These are phyloP conservation scores for Poeciliopsis infans DNA, from an alignment of 2,797 vertebrate genomes.

Conservation along the genomic window DNA sequence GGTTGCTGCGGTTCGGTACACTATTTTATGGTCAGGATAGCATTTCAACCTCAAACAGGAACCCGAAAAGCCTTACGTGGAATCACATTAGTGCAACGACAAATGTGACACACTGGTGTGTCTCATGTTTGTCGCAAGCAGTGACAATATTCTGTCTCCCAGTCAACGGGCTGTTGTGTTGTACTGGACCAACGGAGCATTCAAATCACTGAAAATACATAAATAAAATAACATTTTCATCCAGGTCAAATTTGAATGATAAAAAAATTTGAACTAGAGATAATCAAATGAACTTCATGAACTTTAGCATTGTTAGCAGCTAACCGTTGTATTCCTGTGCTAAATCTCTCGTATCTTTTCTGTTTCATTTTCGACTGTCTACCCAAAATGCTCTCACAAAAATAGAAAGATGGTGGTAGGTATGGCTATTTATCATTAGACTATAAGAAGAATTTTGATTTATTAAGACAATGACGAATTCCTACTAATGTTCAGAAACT, in stretches of 20 bases:
- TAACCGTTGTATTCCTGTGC: background rate
- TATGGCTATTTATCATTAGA: background rate
- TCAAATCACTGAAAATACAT: background rate
- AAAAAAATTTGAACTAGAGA: background rate
- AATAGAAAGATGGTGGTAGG: background rate
- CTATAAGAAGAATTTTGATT: background rate
- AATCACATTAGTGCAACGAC: too few relatives aligned
- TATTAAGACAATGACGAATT: background rate
- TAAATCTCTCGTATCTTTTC: background rate
- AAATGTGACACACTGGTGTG: too few relatives aligned
- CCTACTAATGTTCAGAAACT: background rate
- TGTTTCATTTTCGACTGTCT: background rate
- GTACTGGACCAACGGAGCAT: too few relatives aligned
- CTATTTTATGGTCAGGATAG: too few relatives aligned
- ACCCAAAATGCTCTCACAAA: background rate
- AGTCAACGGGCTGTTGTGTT: background rate
- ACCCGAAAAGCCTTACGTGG: too few relatives aligned
- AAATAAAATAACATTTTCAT: background rate
- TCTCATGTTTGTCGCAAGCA: too few relatives aligned
- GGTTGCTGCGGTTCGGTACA: too few relatives aligned
- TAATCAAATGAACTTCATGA: background rate
- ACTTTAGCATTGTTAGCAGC: background rate
- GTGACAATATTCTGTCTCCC: too few relatives aligned
- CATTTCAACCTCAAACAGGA: too few relatives aligned
- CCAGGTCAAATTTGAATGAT: background rate